A percentile compares a stretch with the other conserved stretches of the same genome.
Conservation (phyloP, 2,113 vertebrate genomes). For the Nyctibius bracteatus region DNA sequence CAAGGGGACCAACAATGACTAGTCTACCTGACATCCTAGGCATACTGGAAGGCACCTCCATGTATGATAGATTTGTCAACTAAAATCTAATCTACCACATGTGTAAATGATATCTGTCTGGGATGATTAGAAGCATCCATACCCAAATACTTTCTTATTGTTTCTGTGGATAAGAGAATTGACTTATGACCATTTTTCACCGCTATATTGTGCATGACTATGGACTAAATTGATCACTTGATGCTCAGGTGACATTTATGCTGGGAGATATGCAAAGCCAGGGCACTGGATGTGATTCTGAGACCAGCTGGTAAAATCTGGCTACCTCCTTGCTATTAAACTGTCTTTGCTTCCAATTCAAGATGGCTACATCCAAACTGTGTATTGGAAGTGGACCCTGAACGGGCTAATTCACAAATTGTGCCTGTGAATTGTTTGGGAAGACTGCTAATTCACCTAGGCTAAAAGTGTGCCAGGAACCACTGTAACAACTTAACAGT, state of each 20-base stretch:
- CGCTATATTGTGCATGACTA: neutral
- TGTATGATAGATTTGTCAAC: neutral
- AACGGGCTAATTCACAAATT: neutral
- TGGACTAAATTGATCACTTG: neutral
- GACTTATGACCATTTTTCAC: neutral
- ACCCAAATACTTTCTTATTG: neutral
- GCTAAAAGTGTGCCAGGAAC: neutral
- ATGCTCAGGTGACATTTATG: neutral
- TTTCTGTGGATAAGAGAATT: neutral
- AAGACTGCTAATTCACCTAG: neutral
- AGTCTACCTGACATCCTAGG: neutral
- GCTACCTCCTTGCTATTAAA: neutral
- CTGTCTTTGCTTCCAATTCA: neutral
- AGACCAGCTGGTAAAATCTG: neutral
- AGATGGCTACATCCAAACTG: neutral
- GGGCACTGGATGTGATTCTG: neutral
- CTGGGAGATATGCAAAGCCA: neutral
- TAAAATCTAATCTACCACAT: neutral
- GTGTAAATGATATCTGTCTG: neutral
- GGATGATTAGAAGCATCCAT: neutral
- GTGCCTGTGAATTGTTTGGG: neutral
- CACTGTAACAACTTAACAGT: neutral
- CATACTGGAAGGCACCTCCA: neutral
- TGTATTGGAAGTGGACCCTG: neutral
- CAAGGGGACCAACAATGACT: fast-evolving